Percentiles rank a stretch among this genome's conserved stretches.
phyloP scores from a whole-genome alignment of 2,113 vertebrate species.

The Pteruthius melanotis region DNA sequence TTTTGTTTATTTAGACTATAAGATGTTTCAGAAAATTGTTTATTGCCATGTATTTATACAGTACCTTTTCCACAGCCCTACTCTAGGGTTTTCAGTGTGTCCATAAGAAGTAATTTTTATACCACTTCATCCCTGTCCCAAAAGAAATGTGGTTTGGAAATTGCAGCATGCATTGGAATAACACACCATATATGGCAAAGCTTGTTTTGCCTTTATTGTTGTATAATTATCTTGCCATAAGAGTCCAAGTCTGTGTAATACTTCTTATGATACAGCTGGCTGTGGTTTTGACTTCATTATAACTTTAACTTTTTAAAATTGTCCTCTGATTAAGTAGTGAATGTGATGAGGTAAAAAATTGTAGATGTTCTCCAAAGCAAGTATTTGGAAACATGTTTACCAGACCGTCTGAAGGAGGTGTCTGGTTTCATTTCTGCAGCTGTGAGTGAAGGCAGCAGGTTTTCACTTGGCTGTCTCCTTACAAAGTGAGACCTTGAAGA shows the following conservation, averaged over 20 bases:
- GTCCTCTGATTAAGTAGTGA: neutral
- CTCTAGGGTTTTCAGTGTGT: neutral
- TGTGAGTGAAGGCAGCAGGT: slow-evolving; percentile 77
- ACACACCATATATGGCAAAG: neutral
- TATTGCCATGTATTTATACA: neutral
- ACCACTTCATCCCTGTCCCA: neutral
- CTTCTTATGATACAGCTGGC: neutral
- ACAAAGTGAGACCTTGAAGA: neutral
- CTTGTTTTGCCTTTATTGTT: neutral
- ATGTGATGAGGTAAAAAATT: neutral
- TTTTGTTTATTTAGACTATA: neutral
- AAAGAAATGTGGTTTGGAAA: neutral
- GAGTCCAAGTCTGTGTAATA: neutral
- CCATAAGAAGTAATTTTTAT: neutral
- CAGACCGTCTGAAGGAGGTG: neutral
- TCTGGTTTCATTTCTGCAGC: slow-evolving; percentile 68
- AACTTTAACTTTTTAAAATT: neutral
- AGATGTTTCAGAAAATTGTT: neutral
- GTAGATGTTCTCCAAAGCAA: neutral
- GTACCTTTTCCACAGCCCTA: neutral
- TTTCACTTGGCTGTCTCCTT: slow-evolving; percentile 34
- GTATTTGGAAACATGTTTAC: neutral
- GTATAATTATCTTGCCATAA: neutral
- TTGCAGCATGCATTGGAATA: neutral
- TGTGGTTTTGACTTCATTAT: neutral